Evolutionary conservation across 2,113 vertebrate species (phyloP).

Genomic region (Riparia riparia): DNA sequence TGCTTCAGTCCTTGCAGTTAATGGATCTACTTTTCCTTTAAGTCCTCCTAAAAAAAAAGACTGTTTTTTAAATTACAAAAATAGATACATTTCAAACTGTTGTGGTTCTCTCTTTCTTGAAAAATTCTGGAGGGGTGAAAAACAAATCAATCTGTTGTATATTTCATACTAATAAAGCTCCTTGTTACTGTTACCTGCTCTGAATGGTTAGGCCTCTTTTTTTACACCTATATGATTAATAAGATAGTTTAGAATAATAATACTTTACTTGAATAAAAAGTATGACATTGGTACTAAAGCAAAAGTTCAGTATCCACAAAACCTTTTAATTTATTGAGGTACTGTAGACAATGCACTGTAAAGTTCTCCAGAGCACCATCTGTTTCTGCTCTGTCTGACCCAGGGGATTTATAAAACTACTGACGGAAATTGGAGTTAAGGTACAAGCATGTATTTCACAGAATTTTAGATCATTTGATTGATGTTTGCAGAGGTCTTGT

Average conservation of each 20-base stretch:
- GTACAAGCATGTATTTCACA: slow-evolving; percentile 68
- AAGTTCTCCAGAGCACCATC: slow-evolving; percentile 60
- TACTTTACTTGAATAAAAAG: slow-evolving; percentile 1
- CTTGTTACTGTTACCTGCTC: not conserved
- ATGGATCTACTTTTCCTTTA: not conserved
- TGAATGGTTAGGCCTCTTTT: not conserved
- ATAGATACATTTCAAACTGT: not conserved
- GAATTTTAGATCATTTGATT: slow-evolving; percentile 70
- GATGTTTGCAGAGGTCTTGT: slow-evolving; percentile 61
- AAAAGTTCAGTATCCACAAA: slow-evolving; percentile 35
- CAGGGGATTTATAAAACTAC: slow-evolving; percentile 74
- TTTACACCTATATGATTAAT: not conserved
- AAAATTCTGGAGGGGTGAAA: not conserved
- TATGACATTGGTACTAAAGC: slow-evolving; percentile 38
- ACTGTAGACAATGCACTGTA: not conserved
- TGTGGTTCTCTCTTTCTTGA: not conserved
- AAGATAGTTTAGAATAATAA: slow-evolving; percentile 26
- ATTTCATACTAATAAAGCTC: slow-evolving; percentile 34
- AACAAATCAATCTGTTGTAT: not conserved
- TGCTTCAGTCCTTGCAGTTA: not conserved
- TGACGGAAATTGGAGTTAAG: slow-evolving; percentile 74
- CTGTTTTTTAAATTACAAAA: not conserved
- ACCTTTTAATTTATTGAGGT: not conserved
- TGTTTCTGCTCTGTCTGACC: slow-evolving; percentile 71
- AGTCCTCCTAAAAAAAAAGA: not conserved